These are phyloP conservation scores for Manduca sexta DNA, from an alignment of 1,140 invertebrate species.

Conservation along the genomic window DNA sequence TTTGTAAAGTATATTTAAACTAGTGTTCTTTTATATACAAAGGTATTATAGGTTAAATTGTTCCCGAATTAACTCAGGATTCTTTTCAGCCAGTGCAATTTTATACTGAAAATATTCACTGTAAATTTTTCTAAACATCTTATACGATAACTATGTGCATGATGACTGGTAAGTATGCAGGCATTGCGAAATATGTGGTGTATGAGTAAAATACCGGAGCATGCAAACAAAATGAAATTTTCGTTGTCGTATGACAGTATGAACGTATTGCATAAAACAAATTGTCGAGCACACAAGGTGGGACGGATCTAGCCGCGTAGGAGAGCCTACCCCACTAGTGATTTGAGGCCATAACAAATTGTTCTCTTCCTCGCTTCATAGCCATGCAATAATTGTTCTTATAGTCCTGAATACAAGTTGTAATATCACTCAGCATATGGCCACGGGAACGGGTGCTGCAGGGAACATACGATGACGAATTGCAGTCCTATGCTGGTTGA, in stretches of 20 bases:
- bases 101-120: no score
- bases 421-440: constrained; percentile 33
- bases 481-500: constrained; percentile 11
- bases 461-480: constrained; percentile 45
- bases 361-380: constrained; percentile 52
- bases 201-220: no score
- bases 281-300: constrained; percentile 32
- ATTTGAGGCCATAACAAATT: constrained; percentile 70
- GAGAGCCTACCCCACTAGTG: constrained; percentile 62
- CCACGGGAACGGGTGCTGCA: constrained; percentile 45
- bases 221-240: no score
- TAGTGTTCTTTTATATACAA: no score
- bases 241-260: not conserved
- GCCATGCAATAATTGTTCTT: constrained; percentile 48
- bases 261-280: constrained; percentile 33
- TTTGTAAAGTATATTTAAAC: no score
- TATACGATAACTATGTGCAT: no score
- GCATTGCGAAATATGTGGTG: no score
- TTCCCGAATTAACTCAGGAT: no score
- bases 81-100: no score
- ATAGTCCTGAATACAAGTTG: constrained; percentile 42
- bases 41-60: no score
- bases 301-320: constrained; percentile 53
- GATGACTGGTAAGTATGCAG: no score
- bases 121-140: no score